phyloP scores from a whole-genome alignment of 2,888 invertebrate genomes.

The Platypus cylindrus region DNA sequence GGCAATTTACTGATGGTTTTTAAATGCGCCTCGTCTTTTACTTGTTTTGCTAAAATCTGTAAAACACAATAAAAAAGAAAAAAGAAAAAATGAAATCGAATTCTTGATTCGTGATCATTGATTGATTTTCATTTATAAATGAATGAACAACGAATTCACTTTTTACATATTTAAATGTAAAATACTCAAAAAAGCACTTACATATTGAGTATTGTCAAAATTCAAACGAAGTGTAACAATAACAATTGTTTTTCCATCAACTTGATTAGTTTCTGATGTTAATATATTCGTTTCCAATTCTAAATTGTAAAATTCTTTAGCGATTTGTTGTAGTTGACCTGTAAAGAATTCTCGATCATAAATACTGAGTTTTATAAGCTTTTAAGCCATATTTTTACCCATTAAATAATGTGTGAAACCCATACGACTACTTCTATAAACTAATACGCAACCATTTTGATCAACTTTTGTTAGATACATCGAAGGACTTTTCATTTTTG shows the following conservation, averaged over 20 bases:
- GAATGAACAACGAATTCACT: background rate
- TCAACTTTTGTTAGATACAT: constrained; percentile 84
- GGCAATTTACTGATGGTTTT: constrained; percentile 35
- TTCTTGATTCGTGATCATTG: too few relatives aligned
- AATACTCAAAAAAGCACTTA: constrained; percentile 32
- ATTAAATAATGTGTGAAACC: constrained; percentile 76
- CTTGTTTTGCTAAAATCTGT: constrained; percentile 26
- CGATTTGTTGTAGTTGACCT: constrained; percentile 82
- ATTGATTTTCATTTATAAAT: background rate
- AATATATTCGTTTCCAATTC: constrained; percentile 58
- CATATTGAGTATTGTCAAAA: constrained; percentile 77
- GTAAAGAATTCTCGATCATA: too few relatives aligned
- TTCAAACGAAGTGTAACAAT: constrained; percentile 62
- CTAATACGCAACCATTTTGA: constrained; percentile 67
- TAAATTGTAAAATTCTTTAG: constrained; percentile 66
- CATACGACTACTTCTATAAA: constrained; percentile 71
- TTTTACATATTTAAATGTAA: background rate
- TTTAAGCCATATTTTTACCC: too few relatives aligned
- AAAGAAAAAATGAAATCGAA: too few relatives aligned
- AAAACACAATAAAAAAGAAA: constrained; percentile 8
- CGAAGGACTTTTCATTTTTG: constrained; percentile 86
- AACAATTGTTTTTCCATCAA: constrained; percentile 38
- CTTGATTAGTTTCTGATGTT: constrained; percentile 43
- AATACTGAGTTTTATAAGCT: too few relatives aligned
- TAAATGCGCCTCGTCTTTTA: constrained; percentile 25